A percentile compares a stretch with the other conserved stretches of the same genome.
Evolutionary conservation across 2,113 vertebrate species (phyloP).

Genomic region (Asarcornis scutulata): DNA sequence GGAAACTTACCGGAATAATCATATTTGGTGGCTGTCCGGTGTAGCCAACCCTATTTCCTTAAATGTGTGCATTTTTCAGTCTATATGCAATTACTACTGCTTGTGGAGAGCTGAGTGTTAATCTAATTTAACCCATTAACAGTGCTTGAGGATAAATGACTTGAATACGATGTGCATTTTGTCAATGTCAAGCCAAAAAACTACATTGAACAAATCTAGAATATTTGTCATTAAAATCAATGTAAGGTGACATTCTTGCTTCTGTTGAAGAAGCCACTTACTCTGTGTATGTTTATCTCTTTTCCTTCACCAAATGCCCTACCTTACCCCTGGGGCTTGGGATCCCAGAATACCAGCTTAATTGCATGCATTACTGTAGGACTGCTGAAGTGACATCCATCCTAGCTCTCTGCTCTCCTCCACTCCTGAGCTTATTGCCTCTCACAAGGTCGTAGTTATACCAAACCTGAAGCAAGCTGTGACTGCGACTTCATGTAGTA

Average conservation of each 20-base stretch:
- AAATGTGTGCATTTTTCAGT: neutral
- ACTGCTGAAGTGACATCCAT: neutral
- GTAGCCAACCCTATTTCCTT: neutral
- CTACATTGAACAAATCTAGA: neutral
- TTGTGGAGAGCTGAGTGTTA: neutral
- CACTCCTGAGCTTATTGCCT: rapidly evolving
- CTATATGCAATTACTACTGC: neutral
- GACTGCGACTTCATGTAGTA: neutral
- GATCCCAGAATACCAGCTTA: neutral
- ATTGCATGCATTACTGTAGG: neutral
- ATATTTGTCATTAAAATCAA: neutral
- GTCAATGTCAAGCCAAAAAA: neutral
- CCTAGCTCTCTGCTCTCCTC: neutral
- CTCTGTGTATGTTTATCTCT: neutral
- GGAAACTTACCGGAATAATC: neutral
- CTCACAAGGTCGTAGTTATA: neutral
- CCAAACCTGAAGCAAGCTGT: neutral
- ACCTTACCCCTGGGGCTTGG: neutral
- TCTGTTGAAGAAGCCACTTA: neutral
- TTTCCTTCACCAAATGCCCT: neutral
- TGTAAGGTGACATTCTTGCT: neutral
- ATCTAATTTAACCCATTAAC: neutral
- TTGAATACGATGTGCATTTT: neutral
- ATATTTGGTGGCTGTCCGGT: neutral
- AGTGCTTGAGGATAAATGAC: neutral